Base-by-base conservation (phyloP, 53 echinoderm and acorn worm genomes). In the Hippasteria phrygiana region DNA sequence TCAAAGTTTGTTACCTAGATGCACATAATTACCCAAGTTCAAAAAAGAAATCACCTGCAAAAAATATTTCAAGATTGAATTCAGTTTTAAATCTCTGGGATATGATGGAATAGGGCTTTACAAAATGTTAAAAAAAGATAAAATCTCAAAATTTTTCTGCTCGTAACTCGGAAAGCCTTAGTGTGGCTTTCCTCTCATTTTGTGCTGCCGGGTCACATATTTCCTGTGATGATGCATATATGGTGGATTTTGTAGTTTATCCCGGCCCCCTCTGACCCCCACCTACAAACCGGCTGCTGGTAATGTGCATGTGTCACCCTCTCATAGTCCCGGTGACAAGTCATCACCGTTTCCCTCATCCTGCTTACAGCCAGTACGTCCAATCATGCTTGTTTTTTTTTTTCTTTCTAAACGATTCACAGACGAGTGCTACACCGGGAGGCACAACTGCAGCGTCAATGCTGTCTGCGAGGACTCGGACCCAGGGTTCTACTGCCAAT, bases 361-460 rank as follows among this genome's bases (percentile, higher is more conserved):
- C 59, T 3, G 20, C 26, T 59, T 2, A 26, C 54, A 59, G n/a
- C n/a, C 26, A 5, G 3, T 51, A 14, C 51, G 28, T 27, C 10
- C 29, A 43, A 29, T 74, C 53, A 24, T 35, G 28, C 47, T 34
- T 76, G 33, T 76, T 22, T 20, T 76, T 32, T 28, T 13, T 53
- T 47, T 9, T 17, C n/a, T 42, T 4, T 42, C 24, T 40, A 38
- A 59, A 27, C 33, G 24, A 6, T 46, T 16, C 18, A 63, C 36
- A 91, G 92, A 91, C 38, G 88, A 91, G 72, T 91, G 92, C 43
- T 88, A 34, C 40, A 79, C 88, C 11, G 65, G 88, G 8, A 46
- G 55, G 37, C 78, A 87, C 42, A 77, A 91, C 64, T 91, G 92
- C 53, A 80, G 87, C 71, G 45, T 45, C 35, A 73, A 78, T 45